Evolutionary conservation across 2,888 invertebrate genomes (phyloP), one percentile per base, ranked within the genome.

Genomic region (Alloplasta piceator): DNA sequence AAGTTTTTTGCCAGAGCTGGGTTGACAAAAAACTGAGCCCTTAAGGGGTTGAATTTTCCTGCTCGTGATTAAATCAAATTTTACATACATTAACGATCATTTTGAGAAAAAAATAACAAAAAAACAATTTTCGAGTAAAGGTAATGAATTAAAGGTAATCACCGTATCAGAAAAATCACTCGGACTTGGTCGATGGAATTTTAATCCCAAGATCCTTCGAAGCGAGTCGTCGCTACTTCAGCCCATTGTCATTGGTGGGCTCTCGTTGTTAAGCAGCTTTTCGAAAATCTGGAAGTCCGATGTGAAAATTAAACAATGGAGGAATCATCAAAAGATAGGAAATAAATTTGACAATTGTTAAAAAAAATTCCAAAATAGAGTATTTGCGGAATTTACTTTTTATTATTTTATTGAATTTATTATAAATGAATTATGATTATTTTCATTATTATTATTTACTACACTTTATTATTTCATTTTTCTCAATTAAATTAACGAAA

Each of bases 231-330:
- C 67, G 80, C 60, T 86, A 81, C 84, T 90, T 90, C 90, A 90
- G 89, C 90, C 90, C 90, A 90, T 90, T 87, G 89, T 90, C 88
- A 88, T 86, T 86, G 67, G 82, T 85, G 77, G 85, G 71, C 70
- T 75, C 82, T 78, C 76, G 82, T 82, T 83, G 73, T 85, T 81
- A 71, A 76, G 72, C 85, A 85, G 83, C 79, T 85, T 84, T 83
- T 80, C 82, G 79, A 56, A 55, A 66, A 85, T 79, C 88, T 86
- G 83, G 39, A 80, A 80, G 41, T 14, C 2, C 52, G 16, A 14
- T 14, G 14, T 52, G 7, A 14, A 14, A 52, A 14, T 52, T 6
- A 52, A 14, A n/a, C 50, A 50, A n/a, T 6, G 12, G 12, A 2
- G n/a, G 4, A n/a, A 12, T 6, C 46, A 46, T 10, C 50, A 6